phyloP scores from a whole-genome alignment of 1,140 invertebrate species.

The Anastrepha obliqua region DNA sequence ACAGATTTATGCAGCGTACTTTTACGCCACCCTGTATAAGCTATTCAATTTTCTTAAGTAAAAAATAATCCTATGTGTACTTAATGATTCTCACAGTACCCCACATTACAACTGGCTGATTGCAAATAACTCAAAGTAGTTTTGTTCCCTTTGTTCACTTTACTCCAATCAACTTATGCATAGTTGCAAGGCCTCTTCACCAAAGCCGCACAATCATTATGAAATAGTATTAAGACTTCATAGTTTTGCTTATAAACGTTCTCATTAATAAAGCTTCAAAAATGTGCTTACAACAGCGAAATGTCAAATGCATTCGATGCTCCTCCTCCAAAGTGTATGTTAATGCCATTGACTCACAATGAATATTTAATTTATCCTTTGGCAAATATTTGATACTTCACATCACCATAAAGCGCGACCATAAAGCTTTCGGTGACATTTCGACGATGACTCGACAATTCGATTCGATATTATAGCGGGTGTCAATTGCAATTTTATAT shows the following conservation, averaged over 20 bases:
- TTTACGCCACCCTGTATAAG: no score
- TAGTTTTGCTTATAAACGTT: background rate
- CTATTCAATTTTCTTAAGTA: no score
- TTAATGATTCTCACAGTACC: no score
- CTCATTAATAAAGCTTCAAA: conserved; percentile 7
- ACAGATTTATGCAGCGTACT: no score
- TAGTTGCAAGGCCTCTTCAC: background rate
- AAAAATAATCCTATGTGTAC: no score
- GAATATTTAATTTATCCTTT: conserved; percentile 44
- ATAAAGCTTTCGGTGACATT: background rate
- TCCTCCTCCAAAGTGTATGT: background rate
- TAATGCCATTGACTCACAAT: conserved; percentile 43
- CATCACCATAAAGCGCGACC: background rate
- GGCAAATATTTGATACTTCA: background rate
- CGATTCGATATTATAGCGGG: conserved; percentile 24
- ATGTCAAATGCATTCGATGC: conserved; percentile 17
- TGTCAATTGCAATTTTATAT: conserved; percentile 46
- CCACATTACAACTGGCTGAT: no score
- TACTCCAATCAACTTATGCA: background rate
- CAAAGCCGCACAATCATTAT: background rate
- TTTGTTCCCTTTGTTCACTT: background rate
- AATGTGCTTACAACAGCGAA: conserved; percentile 22
- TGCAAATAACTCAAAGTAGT: background rate
- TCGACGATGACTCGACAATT: conserved; percentile 2
- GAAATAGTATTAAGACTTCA: conserved; percentile 9